These are phyloP conservation scores for Ammodytes dubius DNA, from an alignment of 2,113 vertebrate species.

Conservation along the genomic window DNA sequence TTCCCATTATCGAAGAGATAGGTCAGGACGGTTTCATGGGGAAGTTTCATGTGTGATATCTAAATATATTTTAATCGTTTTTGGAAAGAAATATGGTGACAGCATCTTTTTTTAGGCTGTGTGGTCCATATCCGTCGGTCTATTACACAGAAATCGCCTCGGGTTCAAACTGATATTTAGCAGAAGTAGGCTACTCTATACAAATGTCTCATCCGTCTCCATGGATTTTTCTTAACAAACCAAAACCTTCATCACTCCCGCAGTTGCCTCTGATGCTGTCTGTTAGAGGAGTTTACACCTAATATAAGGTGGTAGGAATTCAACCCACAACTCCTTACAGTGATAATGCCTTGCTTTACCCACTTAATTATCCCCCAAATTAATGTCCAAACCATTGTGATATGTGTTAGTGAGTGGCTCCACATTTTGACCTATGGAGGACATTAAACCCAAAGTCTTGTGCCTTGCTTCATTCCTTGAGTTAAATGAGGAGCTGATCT, in stretches of 20 bases:
- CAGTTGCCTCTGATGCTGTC: background rate
- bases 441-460: background rate
- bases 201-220: no score
- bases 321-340: background rate
- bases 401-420: background rate
- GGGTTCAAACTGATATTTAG: background rate
- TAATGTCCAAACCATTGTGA: background rate
- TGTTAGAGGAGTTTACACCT: background rate
- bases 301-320: background rate
- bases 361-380: background rate
- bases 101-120: background rate
- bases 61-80: background rate
- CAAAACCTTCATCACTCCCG: background rate
- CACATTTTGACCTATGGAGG: constrained; percentile 11
- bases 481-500: background rate
- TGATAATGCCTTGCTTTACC: background rate
- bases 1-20: rapidly evolving
- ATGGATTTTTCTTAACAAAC: background rate
- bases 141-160: background rate
- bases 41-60: background rate
- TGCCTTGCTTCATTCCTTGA: background rate
- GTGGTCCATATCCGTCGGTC: background rate
- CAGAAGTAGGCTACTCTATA: background rate
- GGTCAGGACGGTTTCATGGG: background rate
- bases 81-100: background rate